A percentile compares a stretch with the other conserved stretches of the same genome.
These are phyloP conservation scores for Bambusicola thoracicus DNA, from an alignment of 2,113 vertebrate genomes.

Conservation along the genomic window DNA sequence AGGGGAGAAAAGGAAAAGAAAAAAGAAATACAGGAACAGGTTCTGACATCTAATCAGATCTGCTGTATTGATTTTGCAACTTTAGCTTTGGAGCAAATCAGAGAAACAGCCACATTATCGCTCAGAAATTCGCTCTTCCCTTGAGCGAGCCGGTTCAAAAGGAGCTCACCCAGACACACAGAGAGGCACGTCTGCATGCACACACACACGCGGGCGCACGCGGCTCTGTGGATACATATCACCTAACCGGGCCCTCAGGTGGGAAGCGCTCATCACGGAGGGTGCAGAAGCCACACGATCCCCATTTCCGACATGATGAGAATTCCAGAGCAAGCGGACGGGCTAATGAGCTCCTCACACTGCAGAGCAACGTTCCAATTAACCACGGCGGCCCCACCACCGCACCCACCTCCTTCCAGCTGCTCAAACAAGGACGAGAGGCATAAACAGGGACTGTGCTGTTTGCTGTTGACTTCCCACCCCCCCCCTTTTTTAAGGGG, in stretches of 20 bases:
- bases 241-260: not conserved
- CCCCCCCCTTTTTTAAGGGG: not conserved
- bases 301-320: conserved; percentile 36
- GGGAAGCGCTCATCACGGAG: not conserved
- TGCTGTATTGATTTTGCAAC: conserved; percentile 67
- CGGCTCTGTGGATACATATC: fast-evolving
- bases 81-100: conserved; percentile 55
- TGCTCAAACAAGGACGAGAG: not conserved
- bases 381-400: not conserved
- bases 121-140: not conserved
- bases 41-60: conserved; percentile 74
- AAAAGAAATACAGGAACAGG: conserved; percentile 54
- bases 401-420: not conserved
- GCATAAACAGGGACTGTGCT: not conserved
- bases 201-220: not conserved
- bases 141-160: not conserved
- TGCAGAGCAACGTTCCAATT: conserved; percentile 36
- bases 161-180: not conserved
- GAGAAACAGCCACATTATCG: conserved; percentile 28
- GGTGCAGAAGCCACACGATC: conserved; percentile 48
- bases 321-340: conserved; percentile 40
- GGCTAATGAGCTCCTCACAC: conserved; percentile 57
- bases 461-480: not conserved
- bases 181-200: not conserved
- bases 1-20: conserved; percentile 25